These are phyloP conservation scores for Sarcophaga subvicina DNA, from an alignment of 2,888 invertebrate species.

Conservation along the genomic window DNA sequence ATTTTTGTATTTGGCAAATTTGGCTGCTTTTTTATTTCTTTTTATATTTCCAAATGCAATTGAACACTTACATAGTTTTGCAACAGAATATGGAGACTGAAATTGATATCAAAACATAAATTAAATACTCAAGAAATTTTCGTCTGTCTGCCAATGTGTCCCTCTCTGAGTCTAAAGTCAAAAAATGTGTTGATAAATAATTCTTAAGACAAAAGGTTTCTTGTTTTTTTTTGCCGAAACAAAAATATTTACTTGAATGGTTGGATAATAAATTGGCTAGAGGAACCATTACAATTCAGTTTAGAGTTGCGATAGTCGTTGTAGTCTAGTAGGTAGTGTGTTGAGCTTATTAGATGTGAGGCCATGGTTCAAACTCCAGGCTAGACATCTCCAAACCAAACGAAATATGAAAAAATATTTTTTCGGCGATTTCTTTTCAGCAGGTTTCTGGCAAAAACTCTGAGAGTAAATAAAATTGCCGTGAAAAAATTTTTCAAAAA, in stretches of 20 bases:
- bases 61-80: constrained; percentile 36
- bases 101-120: constrained; percentile 19
- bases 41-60: constrained; percentile 6
- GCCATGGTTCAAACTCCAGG: too few relatives aligned
- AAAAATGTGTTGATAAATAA: constrained; percentile 9
- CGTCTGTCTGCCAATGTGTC: background rate
- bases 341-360: too few relatives aligned
- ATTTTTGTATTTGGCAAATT: constrained; percentile 15
- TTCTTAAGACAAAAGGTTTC: background rate
- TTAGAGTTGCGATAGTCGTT: too few relatives aligned
- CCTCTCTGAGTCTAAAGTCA: background rate
- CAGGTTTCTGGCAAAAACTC: too few relatives aligned
- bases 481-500: background rate
- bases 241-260: background rate
- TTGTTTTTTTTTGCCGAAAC: background rate
- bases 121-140: background rate
- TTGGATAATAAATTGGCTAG: background rate
- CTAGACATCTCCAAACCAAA: too few relatives aligned
- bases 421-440: too few relatives aligned
- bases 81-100: constrained; percentile 12
- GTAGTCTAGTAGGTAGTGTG: too few relatives aligned
- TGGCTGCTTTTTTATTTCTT: background rate
- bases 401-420: too few relatives aligned
- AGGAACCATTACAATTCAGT: too few relatives aligned
- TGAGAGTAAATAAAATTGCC: background rate